Base-by-base conservation (phyloP, 1,140 invertebrate species). In the Procambarus virginalis region DNA sequence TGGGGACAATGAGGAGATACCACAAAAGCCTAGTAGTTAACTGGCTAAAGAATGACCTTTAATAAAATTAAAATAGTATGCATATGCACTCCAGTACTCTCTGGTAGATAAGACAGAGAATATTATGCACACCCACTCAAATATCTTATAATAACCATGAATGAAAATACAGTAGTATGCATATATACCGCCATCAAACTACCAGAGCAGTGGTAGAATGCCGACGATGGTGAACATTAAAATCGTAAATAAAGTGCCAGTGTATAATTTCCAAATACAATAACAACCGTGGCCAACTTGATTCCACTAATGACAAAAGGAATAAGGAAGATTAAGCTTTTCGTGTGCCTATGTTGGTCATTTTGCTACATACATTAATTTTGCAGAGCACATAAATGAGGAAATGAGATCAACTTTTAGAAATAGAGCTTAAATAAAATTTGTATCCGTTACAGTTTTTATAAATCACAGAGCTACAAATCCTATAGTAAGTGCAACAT, bases 171-270 rank as follows among this genome's bases (percentile, higher is more conserved):
- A 34, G 34, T 34, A 34, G 34, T 34, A 34, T 34, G 34, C 34
- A 34, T 34, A 34, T 34, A 34, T 34, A 1, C 34, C 34, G 34
- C 34, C 34, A 73, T 34, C 68, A 73, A 73, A 73, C 20, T 73
- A 34, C 20, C 5, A 73, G 5, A 20, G n/a, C 8, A 20, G 10
- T 0, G 68, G 22, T 73, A 22, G 34, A 73, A 34, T 4, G 5
- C n/a, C 34, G 6, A n/a, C 34, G 68, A 73, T 73, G 68, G n/a
- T 73, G 68, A 73, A 73, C n/a, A 73, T 20, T 64, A 73, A 73
- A 73, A 34, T 64, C 4, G 12, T 64, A 14, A 10, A 64, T 17
- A 17, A 20, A 55, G 8, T 55, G 4, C 8, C 8, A 1, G 8
- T 9, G 51, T 55, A 55, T 17, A 64, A 17, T 14, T 64, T 73